Percentiles rank a stretch among this genome's conserved stretches.
Evolutionary conservation across 2,113 vertebrate species (phyloP).

Genomic region (Australoheros scitulus): DNA sequence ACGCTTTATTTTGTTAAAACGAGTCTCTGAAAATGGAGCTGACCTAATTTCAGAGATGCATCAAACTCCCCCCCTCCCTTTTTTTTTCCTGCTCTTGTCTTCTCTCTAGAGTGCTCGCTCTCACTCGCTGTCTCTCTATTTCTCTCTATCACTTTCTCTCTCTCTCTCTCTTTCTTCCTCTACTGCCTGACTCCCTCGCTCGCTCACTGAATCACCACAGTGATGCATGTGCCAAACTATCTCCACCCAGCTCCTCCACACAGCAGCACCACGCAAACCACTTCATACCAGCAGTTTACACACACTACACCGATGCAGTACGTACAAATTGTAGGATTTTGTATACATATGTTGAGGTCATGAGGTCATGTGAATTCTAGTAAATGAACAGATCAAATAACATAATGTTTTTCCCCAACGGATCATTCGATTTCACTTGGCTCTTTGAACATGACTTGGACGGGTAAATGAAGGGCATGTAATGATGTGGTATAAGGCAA

Average conservation of each 20-base stretch:
- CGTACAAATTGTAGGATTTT: constrained; percentile 34
- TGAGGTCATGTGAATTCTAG: constrained; percentile 23
- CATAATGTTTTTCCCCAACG: neutral
- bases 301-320: constrained; percentile 15
- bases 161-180: constrained; percentile 37
- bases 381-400: constrained; percentile 43
- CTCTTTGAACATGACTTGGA: constrained; percentile 10
- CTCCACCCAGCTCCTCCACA: constrained; percentile 72
- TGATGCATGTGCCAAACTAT: constrained; percentile 74
- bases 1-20: constrained; percentile 66
- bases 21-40: constrained; percentile 73
- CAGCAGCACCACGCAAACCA: constrained; percentile 49
- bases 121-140: constrained; percentile 25
- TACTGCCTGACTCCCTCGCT: constrained; percentile 68
- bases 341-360: constrained; percentile 41
- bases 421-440: constrained; percentile 11
- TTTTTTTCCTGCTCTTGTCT: constrained; percentile 24
- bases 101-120: constrained; percentile 35
- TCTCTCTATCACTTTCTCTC: constrained; percentile 18
- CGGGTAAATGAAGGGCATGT: constrained; percentile 10
- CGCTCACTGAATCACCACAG: constrained; percentile 77
- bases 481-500: constrained; percentile 18
- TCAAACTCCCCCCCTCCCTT: constrained; percentile 17
- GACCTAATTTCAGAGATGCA: constrained; percentile 75
- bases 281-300: constrained; percentile 46